These are phyloP conservation scores for Mormyrops boulengeri DNA, from an alignment of 2,797 vertebrate species.

Conservation along the genomic window DNA sequence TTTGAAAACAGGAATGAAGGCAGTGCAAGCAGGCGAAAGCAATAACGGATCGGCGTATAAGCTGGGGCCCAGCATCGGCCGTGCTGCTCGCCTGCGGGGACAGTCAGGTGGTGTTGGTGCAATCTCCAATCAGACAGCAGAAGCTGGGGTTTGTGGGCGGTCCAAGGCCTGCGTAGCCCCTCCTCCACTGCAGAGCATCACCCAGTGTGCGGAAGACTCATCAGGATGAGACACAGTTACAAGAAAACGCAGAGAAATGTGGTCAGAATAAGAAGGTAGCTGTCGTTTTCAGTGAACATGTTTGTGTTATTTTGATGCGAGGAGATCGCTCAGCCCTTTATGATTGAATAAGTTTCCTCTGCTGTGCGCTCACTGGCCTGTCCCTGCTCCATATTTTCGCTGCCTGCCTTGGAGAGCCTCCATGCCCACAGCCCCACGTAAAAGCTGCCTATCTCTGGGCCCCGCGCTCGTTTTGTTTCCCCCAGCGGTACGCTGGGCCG, in stretches of 20 bases:
- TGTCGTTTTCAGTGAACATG: background rate
- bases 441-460: background rate
- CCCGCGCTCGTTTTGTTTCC: background rate
- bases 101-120: background rate
- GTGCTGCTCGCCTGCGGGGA: background rate
- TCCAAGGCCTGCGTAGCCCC: background rate
- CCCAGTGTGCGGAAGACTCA: background rate
- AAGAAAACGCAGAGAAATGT: background rate
- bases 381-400: background rate
- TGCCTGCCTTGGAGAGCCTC: slow-evolving; percentile 41
- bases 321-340: background rate
- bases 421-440: background rate
- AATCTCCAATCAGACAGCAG: background rate
- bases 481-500: slow-evolving; percentile 19
- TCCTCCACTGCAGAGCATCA: background rate
- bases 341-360: background rate
- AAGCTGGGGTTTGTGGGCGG: background rate
- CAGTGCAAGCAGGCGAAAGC: background rate
- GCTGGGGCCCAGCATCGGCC: background rate
- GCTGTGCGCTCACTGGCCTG: background rate
- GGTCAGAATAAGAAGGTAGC: background rate
- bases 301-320: background rate
- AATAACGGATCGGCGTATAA: background rate
- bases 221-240: background rate
- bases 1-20: background rate